Conservation (phyloP, 2,797 vertebrate genomes). For the Silurus lanzhouensis region DNA sequence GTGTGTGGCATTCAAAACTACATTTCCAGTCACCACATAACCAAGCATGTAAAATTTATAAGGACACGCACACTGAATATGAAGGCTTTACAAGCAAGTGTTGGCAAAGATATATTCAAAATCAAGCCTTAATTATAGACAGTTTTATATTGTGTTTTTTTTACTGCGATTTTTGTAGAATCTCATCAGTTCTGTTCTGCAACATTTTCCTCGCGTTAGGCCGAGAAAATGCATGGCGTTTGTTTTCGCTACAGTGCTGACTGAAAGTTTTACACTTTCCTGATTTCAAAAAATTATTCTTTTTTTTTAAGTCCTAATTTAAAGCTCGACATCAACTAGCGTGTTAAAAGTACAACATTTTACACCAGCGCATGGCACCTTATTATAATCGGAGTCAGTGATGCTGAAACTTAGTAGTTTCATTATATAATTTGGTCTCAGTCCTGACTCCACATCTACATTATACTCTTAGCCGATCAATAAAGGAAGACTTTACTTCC, state of each 20-base stretch:
- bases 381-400: not conserved
- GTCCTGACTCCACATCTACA: not conserved
- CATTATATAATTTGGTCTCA: not conserved
- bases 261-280: slow-evolving; percentile 64
- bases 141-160: not conserved
- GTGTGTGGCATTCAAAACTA: not conserved
- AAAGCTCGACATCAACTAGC: not conserved
- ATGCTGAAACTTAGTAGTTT: not conserved
- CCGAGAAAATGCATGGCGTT: not conserved
- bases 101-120: not conserved
- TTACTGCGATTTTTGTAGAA: not conserved
- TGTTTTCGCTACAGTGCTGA: slow-evolving; percentile 43
- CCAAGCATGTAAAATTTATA: not conserved
- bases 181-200: not conserved
- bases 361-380: not conserved
- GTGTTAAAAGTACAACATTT: not conserved
- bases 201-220: slow-evolving; percentile 32
- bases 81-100: not conserved
- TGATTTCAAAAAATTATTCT: slow-evolving; percentile 14
- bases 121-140: slow-evolving; percentile 19
- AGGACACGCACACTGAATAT: not conserved
- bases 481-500: slow-evolving; percentile 23
- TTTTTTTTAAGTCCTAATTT: not conserved
- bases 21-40: not conserved
- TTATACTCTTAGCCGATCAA: slow-evolving; percentile 19